These are phyloP conservation scores for Pachypanchax playfairii DNA, from an alignment of 2,113 vertebrate species.

Conservation along the genomic window DNA sequence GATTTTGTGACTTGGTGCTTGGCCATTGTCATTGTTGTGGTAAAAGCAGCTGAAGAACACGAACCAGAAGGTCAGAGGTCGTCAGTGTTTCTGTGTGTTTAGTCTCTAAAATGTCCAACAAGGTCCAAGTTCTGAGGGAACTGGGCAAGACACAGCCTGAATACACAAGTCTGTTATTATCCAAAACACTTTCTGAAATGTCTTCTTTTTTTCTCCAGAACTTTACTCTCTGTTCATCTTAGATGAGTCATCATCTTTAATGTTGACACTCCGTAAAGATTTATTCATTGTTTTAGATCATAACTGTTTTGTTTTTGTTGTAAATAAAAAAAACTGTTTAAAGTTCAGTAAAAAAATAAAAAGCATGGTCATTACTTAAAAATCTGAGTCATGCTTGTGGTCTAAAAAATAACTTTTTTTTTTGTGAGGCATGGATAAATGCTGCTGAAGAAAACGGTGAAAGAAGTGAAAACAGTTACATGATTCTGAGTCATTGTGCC, in stretches of 20 bases:
- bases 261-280: too few species aligned
- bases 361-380: too few species aligned
- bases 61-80: slow-evolving; percentile 41
- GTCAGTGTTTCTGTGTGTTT: slow-evolving; percentile 36
- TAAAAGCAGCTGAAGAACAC: slow-evolving; percentile 39
- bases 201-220: slow-evolving; percentile 6
- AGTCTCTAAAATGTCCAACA: slow-evolving; percentile 46
- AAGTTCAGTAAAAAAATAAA: too few species aligned
- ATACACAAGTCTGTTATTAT: slow-evolving; percentile 44
- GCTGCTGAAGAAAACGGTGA: too few species aligned
- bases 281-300: too few species aligned
- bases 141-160: slow-evolving; percentile 12
- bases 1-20: slow-evolving; percentile 12
- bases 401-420: too few species aligned
- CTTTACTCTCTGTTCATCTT: slow-evolving; percentile 17
- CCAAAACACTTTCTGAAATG: slow-evolving; percentile 15
- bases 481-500: too few species aligned
- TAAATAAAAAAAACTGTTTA: too few species aligned
- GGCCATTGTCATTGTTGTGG: slow-evolving; percentile 46
- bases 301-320: too few species aligned
- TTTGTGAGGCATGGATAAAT: too few species aligned
- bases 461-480: too few species aligned
- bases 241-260: neutral
- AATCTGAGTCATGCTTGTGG: too few species aligned
- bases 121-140: slow-evolving; percentile 11